Percentiles rank a stretch among this genome's conserved stretches.
These are phyloP conservation scores for Orius insidiosus DNA, from an alignment of 1,140 invertebrate genomes.

Conservation along the genomic window DNA sequence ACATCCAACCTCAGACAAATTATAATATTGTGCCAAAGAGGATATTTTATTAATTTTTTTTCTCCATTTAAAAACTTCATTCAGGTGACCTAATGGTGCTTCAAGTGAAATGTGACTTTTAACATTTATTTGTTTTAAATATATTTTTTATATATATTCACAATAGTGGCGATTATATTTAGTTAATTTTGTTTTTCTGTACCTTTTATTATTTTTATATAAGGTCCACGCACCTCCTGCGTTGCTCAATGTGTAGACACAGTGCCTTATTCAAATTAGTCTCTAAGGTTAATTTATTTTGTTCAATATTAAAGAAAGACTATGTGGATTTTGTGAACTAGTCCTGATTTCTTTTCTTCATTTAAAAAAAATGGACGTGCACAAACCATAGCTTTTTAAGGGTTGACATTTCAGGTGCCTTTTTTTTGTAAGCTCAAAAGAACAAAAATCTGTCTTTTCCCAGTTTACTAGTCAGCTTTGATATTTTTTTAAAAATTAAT, in stretches of 20 bases:
- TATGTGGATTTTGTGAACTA: conserved; percentile 12
- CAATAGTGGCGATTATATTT: background rate
- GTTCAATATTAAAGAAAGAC: conserved; percentile 6
- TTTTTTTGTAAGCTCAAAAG: too few relatives aligned
- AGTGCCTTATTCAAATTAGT: conserved; percentile 15
- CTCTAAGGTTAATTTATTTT: conserved; percentile 7
- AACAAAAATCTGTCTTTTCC: too few relatives aligned
- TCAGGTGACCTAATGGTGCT: background rate
- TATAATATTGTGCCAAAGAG: conserved; percentile 17
- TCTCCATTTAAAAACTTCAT: conserved; percentile 1
- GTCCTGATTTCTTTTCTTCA: conserved; percentile 5
- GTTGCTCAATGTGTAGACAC: conserved; percentile 17
- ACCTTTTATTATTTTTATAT: conserved; percentile 12
- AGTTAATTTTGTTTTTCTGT: conserved; percentile 9
- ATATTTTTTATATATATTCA: conserved; percentile 1
- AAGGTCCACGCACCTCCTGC: conserved; percentile 17
- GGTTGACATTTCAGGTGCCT: background rate
- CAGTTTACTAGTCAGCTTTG: too few relatives aligned
- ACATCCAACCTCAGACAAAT: conserved; percentile 11
- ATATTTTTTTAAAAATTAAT: too few relatives aligned
- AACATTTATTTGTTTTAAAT: too few relatives aligned
- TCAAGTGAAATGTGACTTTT: background rate
- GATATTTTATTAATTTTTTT: conserved; percentile 10
- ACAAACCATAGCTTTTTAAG: conserved; percentile 7
- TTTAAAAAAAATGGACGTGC: conserved; percentile 1